Conservation (phyloP, 2,888 invertebrate genomes). For the Tipula lateralis region DNA sequence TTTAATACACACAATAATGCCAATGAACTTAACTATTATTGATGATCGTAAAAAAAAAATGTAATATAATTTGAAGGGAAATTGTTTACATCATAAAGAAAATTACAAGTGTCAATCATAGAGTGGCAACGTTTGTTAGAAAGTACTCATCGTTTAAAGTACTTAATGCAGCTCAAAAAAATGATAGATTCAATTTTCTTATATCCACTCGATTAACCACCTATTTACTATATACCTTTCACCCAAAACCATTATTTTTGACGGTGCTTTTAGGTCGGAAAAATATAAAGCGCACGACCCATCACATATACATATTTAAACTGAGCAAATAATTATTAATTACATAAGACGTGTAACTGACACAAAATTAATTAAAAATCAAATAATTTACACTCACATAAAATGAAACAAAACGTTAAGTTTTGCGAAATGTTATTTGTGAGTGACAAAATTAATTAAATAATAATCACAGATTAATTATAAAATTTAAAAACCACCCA, state of each 20-base stretch:
- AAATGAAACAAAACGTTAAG: background rate
- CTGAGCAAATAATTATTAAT: background rate
- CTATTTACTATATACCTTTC: too few species aligned
- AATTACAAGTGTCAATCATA: background rate
- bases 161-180: background rate
- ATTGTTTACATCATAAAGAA: background rate
- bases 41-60: background rate
- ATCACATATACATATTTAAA: background rate
- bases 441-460: slow-evolving; percentile 24
- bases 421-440: background rate
- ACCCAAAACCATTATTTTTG: too few species aligned
- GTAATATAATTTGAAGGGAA: background rate
- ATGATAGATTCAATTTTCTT: background rate
- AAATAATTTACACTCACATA: too few species aligned
- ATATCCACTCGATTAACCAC: background rate
- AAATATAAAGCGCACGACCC: background rate
- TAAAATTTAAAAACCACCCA: background rate
- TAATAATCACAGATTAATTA: slow-evolving; percentile 11
- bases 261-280: background rate
- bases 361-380: background rate
- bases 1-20: slow-evolving; percentile 7
- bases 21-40: slow-evolving; percentile 24
- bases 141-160: background rate
- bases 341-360: background rate
- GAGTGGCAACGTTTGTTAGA: background rate